Percentiles rank a stretch among this genome's conserved stretches.
Evolutionary conservation across 2,888 invertebrate genomes (phyloP).

Genomic region (Philonicus albiceps): DNA sequence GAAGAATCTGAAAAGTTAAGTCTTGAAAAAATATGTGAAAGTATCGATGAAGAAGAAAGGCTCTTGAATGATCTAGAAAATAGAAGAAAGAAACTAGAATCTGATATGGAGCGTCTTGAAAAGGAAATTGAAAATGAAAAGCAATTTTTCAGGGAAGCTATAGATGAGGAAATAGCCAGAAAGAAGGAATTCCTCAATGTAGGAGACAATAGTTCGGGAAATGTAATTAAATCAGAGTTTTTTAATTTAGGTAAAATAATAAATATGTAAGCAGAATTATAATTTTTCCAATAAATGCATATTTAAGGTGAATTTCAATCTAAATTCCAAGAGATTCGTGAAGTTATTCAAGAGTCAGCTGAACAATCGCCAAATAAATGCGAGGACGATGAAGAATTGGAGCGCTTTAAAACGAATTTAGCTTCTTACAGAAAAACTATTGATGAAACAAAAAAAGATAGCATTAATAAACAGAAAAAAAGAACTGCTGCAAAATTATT

Average conservation of each 20-base stretch:
- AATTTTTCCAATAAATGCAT: neutral
- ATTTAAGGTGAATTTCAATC: conserved; percentile 34
- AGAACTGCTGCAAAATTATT: conserved; percentile 45
- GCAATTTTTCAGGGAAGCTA: conserved; percentile 27
- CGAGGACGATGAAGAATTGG: conserved; percentile 43
- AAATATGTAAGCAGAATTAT: neutral
- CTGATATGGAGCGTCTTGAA: conserved; percentile 44
- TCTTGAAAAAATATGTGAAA: conserved; percentile 42
- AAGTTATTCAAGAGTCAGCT: conserved; percentile 24
- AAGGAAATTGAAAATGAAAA: conserved; percentile 46
- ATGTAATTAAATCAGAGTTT: neutral
- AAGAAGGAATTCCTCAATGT: neutral
- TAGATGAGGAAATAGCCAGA: conserved; percentile 42
- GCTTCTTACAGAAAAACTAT: conserved; percentile 40
- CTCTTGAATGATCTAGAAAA: conserved; percentile 38
- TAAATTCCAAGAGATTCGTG: conserved; percentile 39
- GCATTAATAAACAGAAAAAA: conserved; percentile 36
- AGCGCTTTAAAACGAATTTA: conserved; percentile 41
- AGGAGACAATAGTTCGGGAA: neutral
- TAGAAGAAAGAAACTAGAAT: conserved; percentile 37
- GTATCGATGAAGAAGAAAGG: conserved; percentile 43
- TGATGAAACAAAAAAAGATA: conserved; percentile 34
- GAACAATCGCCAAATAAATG: neutral
- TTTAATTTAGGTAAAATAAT: neutral
- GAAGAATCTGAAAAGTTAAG: neutral